phyloP scores from a whole-genome alignment of 2,888 invertebrate genomes.

The Tetramorium bicarinatum region DNA sequence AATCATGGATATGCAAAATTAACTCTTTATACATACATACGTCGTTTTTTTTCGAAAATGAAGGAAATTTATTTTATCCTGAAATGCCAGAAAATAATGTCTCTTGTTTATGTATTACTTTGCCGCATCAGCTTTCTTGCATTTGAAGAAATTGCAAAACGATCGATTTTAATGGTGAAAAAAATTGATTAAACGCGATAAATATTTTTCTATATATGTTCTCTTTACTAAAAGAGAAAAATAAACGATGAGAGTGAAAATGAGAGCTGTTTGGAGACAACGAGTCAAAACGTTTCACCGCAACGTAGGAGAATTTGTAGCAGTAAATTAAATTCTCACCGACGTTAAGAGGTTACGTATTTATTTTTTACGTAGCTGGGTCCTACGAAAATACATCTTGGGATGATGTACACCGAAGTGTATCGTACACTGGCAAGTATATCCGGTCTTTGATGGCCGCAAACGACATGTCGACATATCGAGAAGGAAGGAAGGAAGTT shows the following conservation, averaged over 20 bases:
- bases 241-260: not conserved
- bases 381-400: not conserved
- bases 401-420: not conserved
- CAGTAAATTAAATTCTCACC: not conserved
- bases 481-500: not conserved
- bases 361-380: not conserved
- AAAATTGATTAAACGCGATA: not conserved
- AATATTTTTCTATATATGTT: not conserved
- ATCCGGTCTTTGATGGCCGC: conserved; percentile 15
- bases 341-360: not conserved
- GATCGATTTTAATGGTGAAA: not conserved
- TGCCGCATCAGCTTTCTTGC: too few species aligned
- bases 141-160: not conserved
- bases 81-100: not conserved
- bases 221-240: not conserved
- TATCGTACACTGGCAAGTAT: not conserved
- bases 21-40: too few species aligned
- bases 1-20: too few species aligned
- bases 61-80: not conserved
- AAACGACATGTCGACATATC: not conserved
- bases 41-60: too few species aligned
- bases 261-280: not conserved
- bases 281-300: not conserved
- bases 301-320: not conserved
- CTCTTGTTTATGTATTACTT: not conserved